Base-by-base conservation (phyloP, 92 coral and sea anemone genomes). In the Diadumene lineata region DNA sequence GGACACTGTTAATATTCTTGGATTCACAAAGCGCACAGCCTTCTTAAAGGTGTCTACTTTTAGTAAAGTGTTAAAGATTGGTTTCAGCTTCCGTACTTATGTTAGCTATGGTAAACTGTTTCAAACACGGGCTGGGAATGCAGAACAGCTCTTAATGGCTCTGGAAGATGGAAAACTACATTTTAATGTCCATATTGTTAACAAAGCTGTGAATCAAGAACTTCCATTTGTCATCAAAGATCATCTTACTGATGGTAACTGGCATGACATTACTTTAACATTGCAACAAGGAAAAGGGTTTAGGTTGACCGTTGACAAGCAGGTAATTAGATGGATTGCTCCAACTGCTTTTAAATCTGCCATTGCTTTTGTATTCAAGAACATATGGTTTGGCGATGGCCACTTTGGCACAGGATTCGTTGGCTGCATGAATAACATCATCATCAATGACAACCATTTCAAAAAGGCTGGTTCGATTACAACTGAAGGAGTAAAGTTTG, bases 41-140 rank as follows among this genome's bases (percentile, higher is more conserved):
- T 70, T 51, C 29, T 56, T 70, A 23, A 18, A 29, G 16, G 28
- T 70, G 6, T 13, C 62, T 13, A 18, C 38, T 3, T 13, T 58
- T 7, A 34, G 25, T 0, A 50, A n/a, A 38, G 55, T 27, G 11
- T 55, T 70, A 16, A 15, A 28, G 48, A 31, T 70, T 15, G 31
- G 48, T 18, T 70, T 70, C 23, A 10, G 38, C 22, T 50, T 70
- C 38, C 75, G 75, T 53, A 70, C 75, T 19, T 70, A 70, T 22
- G 31, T 17, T 50, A 64, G 50, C 31, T 19, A 19, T 27, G 75
- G 75, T 11, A 22, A 50, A 18, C 23, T 68, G 18, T 53, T 70
- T 17, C 25, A 50, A 1, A 31, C 75, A 13, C 63, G 33, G 27
- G 30, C 25, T 18, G 27, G 63, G 0, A 32, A 60, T 1, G 8